A percentile compares a stretch with the other conserved stretches of the same genome.
phyloP scores from a whole-genome alignment of 2,888 invertebrate genomes.

The Pheosia gnoma region DNA sequence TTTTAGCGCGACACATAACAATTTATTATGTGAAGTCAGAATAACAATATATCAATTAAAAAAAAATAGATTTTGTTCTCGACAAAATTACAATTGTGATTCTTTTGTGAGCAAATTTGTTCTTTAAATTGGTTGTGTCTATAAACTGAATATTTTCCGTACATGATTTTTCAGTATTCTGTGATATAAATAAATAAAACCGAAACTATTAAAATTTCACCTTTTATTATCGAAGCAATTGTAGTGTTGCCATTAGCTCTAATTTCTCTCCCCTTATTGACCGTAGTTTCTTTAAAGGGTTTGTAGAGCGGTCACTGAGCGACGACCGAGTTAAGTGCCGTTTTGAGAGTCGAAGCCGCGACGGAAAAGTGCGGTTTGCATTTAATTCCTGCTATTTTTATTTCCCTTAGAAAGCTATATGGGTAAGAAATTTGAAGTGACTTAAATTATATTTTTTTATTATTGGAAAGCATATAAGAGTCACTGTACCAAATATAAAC shows the following conservation, averaged over 20 bases:
- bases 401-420: slow-evolving; percentile 66
- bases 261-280: slow-evolving; percentile 52
- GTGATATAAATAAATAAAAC: slow-evolving; percentile 1
- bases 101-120: no score
- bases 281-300: slow-evolving; percentile 47
- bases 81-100: no score
- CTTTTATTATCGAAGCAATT: slow-evolving; percentile 12
- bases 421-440: slow-evolving; percentile 49
- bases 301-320: slow-evolving; percentile 54
- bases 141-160: no score
- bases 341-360: slow-evolving; percentile 62
- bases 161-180: no score
- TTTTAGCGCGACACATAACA: no score
- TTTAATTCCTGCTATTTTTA: slow-evolving; percentile 57
- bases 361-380: slow-evolving; percentile 54
- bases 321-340: slow-evolving; percentile 61
- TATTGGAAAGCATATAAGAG: no score
- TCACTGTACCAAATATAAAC: no score
- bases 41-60: no score
- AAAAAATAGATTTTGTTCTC: no score
- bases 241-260: slow-evolving; percentile 41
- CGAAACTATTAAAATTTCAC: no score
- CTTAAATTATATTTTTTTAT: not conserved
- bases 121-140: no score
- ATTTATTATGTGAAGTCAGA: no score